These are phyloP conservation scores for Heliconius hewitsoni DNA, from an alignment of 1,140 invertebrate genomes.

Conservation along the genomic window DNA sequence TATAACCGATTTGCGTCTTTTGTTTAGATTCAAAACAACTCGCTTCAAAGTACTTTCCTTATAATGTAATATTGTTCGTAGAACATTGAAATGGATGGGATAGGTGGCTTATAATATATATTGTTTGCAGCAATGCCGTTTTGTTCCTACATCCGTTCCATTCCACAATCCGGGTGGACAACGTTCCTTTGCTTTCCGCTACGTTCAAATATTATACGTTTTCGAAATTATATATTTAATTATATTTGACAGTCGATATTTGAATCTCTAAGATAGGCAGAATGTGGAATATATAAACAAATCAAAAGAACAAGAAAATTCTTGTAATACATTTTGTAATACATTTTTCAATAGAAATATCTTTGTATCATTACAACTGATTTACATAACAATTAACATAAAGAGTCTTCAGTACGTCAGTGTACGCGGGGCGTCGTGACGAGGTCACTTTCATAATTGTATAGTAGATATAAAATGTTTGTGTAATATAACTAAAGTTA, in stretches of 20 bases:
- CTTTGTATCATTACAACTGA: neutral
- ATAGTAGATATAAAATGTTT: neutral
- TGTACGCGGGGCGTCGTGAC: neutral
- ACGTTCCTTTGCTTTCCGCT: no score
- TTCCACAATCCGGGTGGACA: no score
- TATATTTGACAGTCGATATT: no score
- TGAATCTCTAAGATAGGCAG: no score
- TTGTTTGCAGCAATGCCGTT: neutral
- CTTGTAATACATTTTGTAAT: no score
- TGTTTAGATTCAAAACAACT: neutral
- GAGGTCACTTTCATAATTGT: constrained; percentile 1
- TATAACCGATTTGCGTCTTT: neutral
- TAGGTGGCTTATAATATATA: neutral
- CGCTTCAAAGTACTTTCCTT: neutral
- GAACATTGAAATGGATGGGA: neutral
- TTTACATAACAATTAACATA: constrained; percentile 9
- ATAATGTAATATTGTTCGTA: neutral
- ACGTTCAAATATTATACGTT: no score
- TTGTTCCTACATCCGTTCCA: no score
- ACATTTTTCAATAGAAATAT: neutral
- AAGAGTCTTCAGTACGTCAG: neutral
- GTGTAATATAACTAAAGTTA: no score
- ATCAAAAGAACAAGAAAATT: no score
- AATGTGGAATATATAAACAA: no score
- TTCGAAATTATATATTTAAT: no score